phyloP scores from a whole-genome alignment of 2,113 vertebrate species.

The Poicephalus meyeri region DNA sequence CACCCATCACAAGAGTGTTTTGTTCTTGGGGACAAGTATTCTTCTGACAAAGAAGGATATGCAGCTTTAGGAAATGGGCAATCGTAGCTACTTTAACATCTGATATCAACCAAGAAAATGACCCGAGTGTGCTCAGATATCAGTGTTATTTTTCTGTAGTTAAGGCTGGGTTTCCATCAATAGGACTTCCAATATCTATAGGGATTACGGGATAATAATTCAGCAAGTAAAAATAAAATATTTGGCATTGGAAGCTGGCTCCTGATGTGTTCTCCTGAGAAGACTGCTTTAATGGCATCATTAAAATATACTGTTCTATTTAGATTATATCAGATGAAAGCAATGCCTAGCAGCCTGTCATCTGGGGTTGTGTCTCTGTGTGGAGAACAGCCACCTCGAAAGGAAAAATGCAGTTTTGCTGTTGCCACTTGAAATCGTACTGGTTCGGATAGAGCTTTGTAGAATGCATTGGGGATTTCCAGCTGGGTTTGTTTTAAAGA shows the following conservation, averaged over 20 bases:
- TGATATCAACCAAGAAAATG: neutral
- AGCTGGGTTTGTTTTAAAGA: neutral
- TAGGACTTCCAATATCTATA: neutral
- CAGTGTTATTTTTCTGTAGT: neutral
- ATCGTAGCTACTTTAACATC: neutral
- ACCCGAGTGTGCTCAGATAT: neutral
- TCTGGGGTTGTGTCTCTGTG: neutral
- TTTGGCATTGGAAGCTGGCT: neutral
- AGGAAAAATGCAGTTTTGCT: neutral
- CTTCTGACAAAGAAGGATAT: neutral
- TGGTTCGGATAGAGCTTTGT: neutral
- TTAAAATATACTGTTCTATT: neutral
- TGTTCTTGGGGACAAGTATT: neutral
- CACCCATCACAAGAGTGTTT: slow-evolving; percentile 36
- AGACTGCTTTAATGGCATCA: neutral
- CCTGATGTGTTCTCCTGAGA: neutral
- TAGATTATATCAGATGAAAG: neutral
- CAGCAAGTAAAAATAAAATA: neutral
- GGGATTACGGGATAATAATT: neutral
- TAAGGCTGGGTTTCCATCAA: neutral
- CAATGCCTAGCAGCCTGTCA: neutral
- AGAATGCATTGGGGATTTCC: neutral
- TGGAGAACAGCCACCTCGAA: neutral
- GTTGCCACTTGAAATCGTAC: neutral
- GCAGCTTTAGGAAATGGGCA: neutral